Evolutionary conservation across 2,113 vertebrate genomes (phyloP).

Genomic region (Vanacampus margaritifer): DNA sequence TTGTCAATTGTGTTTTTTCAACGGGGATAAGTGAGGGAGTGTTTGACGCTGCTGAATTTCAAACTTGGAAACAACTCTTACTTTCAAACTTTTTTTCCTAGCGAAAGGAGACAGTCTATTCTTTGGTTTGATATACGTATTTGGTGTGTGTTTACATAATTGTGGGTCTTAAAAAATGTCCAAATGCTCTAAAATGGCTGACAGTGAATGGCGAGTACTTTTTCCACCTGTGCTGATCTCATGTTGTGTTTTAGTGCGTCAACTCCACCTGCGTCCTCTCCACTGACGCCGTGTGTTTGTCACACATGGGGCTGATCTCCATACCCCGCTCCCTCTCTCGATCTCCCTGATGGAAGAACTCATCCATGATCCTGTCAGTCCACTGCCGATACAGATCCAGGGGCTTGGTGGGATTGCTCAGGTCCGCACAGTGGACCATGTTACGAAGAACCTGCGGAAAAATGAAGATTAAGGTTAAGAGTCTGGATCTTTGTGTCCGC

Average conservation of each 20-base stretch:
- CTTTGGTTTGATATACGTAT: too few relatives aligned
- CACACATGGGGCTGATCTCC: conserved; percentile 98
- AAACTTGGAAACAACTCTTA: too few relatives aligned
- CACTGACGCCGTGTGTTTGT: conserved; percentile 96
- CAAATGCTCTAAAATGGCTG: too few relatives aligned
- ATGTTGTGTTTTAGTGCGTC: not conserved
- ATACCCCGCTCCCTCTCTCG: conserved; percentile 91
- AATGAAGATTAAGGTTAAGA: not conserved
- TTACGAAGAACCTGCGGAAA: conserved; percentile 91
- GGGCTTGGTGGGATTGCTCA: conserved; percentile 97
- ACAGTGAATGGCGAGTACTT: not conserved
- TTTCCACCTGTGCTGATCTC: not conserved
- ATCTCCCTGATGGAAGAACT: conserved; percentile 99
- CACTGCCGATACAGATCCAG: conserved; percentile 95
- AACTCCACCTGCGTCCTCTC: conserved; percentile 93
- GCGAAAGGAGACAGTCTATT: too few relatives aligned
- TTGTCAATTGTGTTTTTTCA: too few relatives aligned
- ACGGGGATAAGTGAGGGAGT: too few relatives aligned
- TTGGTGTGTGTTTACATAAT: too few relatives aligned
- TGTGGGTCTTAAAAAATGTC: too few relatives aligned
- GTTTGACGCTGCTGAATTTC: too few relatives aligned
- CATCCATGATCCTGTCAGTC: conserved; percentile 98
- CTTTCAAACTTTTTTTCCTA: too few relatives aligned
- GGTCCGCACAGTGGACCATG: conserved; percentile 97
- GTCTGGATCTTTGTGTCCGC: not conserved